Evolutionary conservation across 2,113 vertebrate species (phyloP).

Genomic region (Actinemys pallida): DNA sequence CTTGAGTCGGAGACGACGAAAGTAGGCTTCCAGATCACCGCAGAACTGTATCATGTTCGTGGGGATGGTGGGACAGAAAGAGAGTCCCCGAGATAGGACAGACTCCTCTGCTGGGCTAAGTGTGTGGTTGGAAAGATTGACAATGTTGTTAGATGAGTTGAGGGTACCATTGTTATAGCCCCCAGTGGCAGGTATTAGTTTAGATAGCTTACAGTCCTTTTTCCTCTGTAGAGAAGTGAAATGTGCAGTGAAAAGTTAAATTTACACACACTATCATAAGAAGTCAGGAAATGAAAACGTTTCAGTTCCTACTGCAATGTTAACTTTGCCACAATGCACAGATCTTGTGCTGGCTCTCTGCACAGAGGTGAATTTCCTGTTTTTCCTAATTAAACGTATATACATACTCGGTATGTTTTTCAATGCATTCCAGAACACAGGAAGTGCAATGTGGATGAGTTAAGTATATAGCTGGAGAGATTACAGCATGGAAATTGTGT

Average conservation of each 20-base stretch:
- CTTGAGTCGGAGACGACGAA: no score
- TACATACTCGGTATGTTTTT: constrained; percentile 30
- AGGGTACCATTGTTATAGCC: no score
- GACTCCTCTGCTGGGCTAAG: no score
- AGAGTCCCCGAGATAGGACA: no score
- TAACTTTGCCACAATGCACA: not conserved
- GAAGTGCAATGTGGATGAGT: constrained; percentile 41
- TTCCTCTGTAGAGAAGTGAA: no score
- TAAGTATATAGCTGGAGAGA: constrained; percentile 41
- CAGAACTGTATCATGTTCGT: no score
- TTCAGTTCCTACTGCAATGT: constrained; percentile 36
- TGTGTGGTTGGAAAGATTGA: no score
- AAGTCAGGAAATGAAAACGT: constrained; percentile 50
- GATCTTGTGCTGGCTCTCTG: constrained; percentile 37
- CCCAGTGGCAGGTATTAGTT: no score
- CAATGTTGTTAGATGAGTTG: no score
- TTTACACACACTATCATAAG: constrained; percentile 47
- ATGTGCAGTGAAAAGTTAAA: not conserved
- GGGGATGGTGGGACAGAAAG: no score
- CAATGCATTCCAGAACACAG: constrained; percentile 3
- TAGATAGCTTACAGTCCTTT: no score
- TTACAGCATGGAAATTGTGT: constrained; percentile 23
- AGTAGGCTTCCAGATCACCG: no score
- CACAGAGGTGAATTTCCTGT: constrained; percentile 57
- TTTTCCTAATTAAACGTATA: constrained; percentile 57